Conservation (phyloP, 2,888 invertebrate species). For the Sphinx pinastri region DNA sequence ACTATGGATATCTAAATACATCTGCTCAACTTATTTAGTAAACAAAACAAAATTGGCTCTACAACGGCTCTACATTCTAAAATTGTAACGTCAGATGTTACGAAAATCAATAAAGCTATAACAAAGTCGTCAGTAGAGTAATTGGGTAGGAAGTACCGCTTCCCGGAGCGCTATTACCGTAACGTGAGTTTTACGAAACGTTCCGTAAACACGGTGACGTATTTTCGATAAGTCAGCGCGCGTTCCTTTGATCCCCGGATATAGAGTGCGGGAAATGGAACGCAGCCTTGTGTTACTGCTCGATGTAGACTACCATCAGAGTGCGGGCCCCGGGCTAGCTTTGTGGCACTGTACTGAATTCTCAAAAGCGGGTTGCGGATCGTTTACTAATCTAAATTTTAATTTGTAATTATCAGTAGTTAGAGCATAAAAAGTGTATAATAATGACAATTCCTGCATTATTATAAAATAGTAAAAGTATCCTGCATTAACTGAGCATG, state of each 20-base stretch:
- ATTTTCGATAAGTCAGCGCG: constrained; percentile 3
- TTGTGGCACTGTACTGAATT: too few relatives aligned
- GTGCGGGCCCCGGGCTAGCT: too few relatives aligned
- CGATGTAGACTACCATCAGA: neutral
- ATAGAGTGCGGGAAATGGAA: neutral
- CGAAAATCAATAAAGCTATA: constrained; percentile 6
- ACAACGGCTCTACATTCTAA: neutral
- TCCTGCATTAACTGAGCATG: too few relatives aligned
- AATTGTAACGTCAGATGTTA: neutral
- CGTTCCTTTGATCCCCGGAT: constrained; percentile 12
- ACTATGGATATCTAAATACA: too few relatives aligned
- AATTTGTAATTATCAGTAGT: too few relatives aligned
- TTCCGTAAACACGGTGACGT: constrained; percentile 4
- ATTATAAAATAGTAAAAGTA: too few relatives aligned
- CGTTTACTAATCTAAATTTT: too few relatives aligned
- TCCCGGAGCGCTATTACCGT: neutral
- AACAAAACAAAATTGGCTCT: neutral
- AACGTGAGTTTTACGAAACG: neutral
- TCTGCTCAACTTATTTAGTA: neutral
- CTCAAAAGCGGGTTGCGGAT: too few relatives aligned
- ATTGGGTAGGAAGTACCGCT: neutral
- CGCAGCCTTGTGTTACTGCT: neutral
- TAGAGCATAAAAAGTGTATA: too few relatives aligned
- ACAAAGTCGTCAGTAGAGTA: neutral
- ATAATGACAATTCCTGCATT: too few relatives aligned